A percentile compares a stretch with the other conserved stretches of the same genome.
Evolutionary conservation across 2,113 vertebrate genomes (phyloP).

Genomic region (Nycticryphes semicollaris): DNA sequence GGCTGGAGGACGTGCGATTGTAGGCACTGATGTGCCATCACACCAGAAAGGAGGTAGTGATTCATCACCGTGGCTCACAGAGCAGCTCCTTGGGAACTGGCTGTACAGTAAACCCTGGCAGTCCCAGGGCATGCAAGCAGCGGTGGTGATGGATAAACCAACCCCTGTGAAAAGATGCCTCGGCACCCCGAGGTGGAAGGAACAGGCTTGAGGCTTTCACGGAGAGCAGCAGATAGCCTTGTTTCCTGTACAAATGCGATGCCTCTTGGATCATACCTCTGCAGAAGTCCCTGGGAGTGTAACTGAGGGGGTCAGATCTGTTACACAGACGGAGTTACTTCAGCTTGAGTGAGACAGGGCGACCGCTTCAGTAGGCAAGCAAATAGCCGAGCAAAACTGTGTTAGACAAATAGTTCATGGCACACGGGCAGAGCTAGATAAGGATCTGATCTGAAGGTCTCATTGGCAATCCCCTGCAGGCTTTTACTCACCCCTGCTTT

Average conservation of each 20-base stretch:
- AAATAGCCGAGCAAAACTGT: not conserved
- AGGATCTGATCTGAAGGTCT: conserved; percentile 23
- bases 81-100: not conserved
- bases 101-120: not conserved
- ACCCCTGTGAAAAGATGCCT: not conserved
- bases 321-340: not conserved
- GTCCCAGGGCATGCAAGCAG: not conserved
- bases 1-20: conserved; percentile 5
- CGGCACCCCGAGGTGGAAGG: not conserved
- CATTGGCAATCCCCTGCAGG: conserved; percentile 4
- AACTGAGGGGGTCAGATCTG: not conserved
- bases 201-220: not conserved
- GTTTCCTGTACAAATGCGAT: not conserved
- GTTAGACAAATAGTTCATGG: not conserved
- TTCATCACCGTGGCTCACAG: conserved; percentile 1
- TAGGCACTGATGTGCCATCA: conserved; percentile 25
- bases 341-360: not conserved
- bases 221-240: not conserved
- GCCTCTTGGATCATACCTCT: not conserved
- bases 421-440: conserved; percentile 8
- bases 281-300: not conserved
- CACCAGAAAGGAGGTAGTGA: conserved; percentile 16
- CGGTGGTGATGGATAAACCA: not conserved
- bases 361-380: not conserved
- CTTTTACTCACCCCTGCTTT: conserved; percentile 34